Evolutionary conservation across 1,140 invertebrate genomes (phyloP), one percentile per base, ranked within the genome.

Genomic region (Bombus soroeensis): DNA sequence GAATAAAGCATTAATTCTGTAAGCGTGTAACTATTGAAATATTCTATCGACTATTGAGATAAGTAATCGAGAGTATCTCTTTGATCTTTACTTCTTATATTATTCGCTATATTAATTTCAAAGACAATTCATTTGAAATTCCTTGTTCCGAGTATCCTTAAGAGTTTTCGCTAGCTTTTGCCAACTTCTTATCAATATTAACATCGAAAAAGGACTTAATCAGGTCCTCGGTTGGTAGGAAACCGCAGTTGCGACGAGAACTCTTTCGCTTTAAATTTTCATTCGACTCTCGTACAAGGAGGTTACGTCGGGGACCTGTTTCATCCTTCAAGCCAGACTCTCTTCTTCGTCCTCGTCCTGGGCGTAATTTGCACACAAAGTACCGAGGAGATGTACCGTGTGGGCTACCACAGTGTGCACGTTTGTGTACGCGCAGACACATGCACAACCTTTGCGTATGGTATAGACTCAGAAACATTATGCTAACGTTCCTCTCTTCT

Each of bases 341-440:
- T 91, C 91, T 91, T 92, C 92, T 90, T 89, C 87, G 88, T 91
- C 89, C 91, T 93, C 92, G 90, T 93, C 88, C 91, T 89, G 89
- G 73, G 90, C 87, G 93, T 93, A 94, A 95, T 94, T 95, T 94
- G 94, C 94, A 95, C 94, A 94, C 94, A 94, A 95, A 95, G 93
- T 94, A 92, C 93, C 87, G 89, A 83, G 83, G 90, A 90, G 90
- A 86, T 88, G 91, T 92, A 88, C 85, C 88, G 89, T 81, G 81
- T 88, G 79, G 88, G 91, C 86, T 90, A 88, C 87, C 88, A 87
- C 81, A 76, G 87, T 89, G 88, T 73, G 15, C 15, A 87, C 87
- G 85, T 90, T 82, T 81, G 72, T 75, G 41, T 86, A 73, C 83
- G 59, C 47, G 25, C 8, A 78, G 34, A 70, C 75, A 32, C n/a